These are phyloP conservation scores for Leptobrachium leishanense DNA, from an alignment of 2,113 vertebrate species.

Conservation along the genomic window DNA sequence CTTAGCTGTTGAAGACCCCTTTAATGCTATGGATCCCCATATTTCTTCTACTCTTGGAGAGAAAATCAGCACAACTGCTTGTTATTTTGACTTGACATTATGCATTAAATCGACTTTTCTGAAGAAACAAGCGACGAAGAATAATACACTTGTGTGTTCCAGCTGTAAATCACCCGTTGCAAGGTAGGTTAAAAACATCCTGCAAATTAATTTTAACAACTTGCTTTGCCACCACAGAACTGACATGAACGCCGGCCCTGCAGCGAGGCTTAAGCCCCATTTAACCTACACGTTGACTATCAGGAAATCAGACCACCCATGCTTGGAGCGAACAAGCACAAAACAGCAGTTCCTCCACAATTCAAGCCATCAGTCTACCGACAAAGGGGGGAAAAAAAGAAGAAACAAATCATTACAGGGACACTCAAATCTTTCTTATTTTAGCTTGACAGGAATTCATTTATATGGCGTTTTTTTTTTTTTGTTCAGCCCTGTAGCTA, in stretches of 20 bases:
- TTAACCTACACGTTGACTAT: conserved; percentile 56
- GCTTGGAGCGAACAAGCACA: conserved; percentile 53
- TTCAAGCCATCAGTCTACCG: conserved; percentile 58
- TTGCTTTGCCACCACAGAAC: conserved; percentile 55
- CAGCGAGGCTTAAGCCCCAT: conserved; percentile 56
- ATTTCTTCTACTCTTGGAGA: too few species aligned
- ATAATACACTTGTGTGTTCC: too few species aligned
- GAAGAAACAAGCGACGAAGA: too few species aligned
- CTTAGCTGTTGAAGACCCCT: too few species aligned
- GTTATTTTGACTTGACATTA: too few species aligned
- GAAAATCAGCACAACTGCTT: too few species aligned
- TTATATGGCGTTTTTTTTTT: conserved; percentile 54
- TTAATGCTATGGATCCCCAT: too few species aligned
- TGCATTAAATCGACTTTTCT: too few species aligned
- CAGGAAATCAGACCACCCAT: conserved; percentile 56
- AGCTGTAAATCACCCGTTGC: not conserved
- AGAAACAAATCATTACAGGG: conserved; percentile 65
- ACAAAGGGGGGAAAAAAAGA: conserved; percentile 59
- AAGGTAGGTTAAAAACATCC: conserved; percentile 49
- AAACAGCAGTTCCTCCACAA: conserved; percentile 62
- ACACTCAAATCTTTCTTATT: conserved; percentile 62
- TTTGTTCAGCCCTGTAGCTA: conserved; percentile 47
- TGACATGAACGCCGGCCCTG: conserved; percentile 57
- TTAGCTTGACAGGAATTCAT: conserved; percentile 67
- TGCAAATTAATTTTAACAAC: conserved; percentile 55